phyloP scores from a whole-genome alignment of 2,113 vertebrate genomes.

The Podiceps cristatus region DNA sequence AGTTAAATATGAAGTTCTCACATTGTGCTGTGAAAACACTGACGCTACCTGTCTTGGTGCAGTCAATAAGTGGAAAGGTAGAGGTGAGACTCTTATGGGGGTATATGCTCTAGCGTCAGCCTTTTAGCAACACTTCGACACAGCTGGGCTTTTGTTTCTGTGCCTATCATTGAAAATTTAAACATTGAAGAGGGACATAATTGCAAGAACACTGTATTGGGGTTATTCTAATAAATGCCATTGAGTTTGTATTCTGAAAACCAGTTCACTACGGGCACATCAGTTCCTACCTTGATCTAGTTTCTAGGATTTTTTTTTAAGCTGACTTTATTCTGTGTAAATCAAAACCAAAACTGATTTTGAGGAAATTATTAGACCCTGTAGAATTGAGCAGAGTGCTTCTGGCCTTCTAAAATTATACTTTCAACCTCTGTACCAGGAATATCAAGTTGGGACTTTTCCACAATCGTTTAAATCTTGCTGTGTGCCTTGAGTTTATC shows the following conservation, averaged over 20 bases:
- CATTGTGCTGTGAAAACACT: background rate
- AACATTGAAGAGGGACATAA: background rate
- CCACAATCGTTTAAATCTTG: background rate
- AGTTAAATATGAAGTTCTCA: background rate
- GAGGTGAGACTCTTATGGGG: background rate
- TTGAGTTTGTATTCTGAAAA: background rate
- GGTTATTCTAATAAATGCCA: background rate
- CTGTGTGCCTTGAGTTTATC: background rate
- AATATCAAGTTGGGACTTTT: background rate
- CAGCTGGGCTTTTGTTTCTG: background rate
- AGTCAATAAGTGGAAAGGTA: rapidly evolving
- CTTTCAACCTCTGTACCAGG: background rate
- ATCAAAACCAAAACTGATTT: background rate
- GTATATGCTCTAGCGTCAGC: background rate
- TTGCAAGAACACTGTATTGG: background rate
- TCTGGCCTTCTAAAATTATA: background rate
- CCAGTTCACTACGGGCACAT: background rate
- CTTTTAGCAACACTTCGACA: background rate
- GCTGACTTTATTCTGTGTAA: background rate
- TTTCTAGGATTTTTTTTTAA: background rate
- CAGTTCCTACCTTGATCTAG: background rate
- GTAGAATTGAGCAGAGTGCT: background rate
- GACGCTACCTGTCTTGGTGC: background rate
- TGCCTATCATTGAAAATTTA: background rate
- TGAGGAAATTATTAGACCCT: background rate